phyloP scores from a whole-genome alignment of 2,113 vertebrate species.

The Brachyistius frenatus region DNA sequence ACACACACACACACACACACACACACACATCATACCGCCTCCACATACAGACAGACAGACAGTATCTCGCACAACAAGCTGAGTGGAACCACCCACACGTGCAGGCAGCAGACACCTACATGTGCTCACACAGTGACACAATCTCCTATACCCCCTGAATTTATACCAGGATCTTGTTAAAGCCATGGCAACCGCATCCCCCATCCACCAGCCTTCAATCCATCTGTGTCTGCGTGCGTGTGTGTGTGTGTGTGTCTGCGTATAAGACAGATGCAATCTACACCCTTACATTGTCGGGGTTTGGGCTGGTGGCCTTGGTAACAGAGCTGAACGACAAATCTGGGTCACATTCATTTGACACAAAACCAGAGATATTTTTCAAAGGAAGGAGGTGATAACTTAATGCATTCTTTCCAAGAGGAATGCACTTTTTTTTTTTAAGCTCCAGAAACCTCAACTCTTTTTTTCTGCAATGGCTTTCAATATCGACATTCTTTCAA shows the following conservation, averaged over 20 bases:
- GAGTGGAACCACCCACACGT: slow-evolving; percentile 72
- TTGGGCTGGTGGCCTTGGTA: slow-evolving; percentile 62
- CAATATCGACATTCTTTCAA: background rate
- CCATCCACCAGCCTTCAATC: slow-evolving; percentile 40
- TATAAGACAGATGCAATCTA: slow-evolving; percentile 52
- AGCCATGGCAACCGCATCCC: slow-evolving; percentile 65
- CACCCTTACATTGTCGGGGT: slow-evolving; percentile 25
- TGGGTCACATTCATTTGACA: slow-evolving; percentile 56
- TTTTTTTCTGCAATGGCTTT: background rate
- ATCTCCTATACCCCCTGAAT: slow-evolving; percentile 53
- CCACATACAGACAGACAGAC: slow-evolving; percentile 13
- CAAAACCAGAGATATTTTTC: slow-evolving; percentile 22
- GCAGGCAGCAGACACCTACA: slow-evolving; percentile 61
- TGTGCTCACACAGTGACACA: slow-evolving; percentile 54
- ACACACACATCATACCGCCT: too few relatives aligned
- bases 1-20: too few relatives aligned
- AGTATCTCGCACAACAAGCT: slow-evolving; percentile 47
- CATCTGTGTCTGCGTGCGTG: slow-evolving; percentile 12
- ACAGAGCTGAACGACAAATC: slow-evolving; percentile 53
- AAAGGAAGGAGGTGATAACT: slow-evolving; percentile 40
- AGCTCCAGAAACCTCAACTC: too few relatives aligned
- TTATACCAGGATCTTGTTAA: slow-evolving; percentile 66
- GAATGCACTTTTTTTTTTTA: background rate
- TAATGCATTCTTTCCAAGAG: background rate
- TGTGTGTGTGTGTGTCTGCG: slow-evolving; percentile 5